phyloP scores from a whole-genome alignment of 2,797 vertebrate species.

The Leptoclinus maculatus region DNA sequence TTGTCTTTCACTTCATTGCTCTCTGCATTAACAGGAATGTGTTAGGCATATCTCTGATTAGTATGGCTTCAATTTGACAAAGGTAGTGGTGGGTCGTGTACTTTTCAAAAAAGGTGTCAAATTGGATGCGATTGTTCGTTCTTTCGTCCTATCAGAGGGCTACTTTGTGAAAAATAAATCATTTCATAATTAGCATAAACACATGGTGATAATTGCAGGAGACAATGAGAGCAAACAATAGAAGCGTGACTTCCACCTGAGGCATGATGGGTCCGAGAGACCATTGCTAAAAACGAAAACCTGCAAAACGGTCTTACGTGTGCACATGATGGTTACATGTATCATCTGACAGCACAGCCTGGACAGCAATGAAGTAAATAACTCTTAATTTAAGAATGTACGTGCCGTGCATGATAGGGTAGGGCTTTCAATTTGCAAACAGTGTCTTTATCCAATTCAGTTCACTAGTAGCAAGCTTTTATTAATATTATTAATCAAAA shows the following conservation, averaged over 20 bases:
- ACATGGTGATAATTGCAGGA: constrained; percentile 24
- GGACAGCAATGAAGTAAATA: not conserved
- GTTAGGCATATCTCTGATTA: constrained; percentile 25
- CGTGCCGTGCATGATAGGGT: no score
- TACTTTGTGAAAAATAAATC: constrained; percentile 8
- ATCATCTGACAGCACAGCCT: not conserved
- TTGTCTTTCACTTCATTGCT: constrained; percentile 12
- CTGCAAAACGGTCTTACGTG: not conserved
- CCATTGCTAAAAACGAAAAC: not conserved
- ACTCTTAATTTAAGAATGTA: no score
- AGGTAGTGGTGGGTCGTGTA: constrained; percentile 16
- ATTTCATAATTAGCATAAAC: constrained; percentile 48
- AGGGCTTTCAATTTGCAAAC: no score
- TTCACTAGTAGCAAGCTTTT: no score
- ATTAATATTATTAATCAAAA: not conserved
- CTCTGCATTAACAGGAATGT: constrained; percentile 9
- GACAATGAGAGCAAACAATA: constrained; percentile 25
- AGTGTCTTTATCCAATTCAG: no score
- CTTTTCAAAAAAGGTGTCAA: constrained; percentile 10
- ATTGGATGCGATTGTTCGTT: constrained; percentile 19
- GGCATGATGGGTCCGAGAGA: not conserved
- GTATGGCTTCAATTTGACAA: constrained; percentile 10
- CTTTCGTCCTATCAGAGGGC: constrained; percentile 24
- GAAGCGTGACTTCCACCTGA: not conserved
- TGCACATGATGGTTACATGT: not conserved